Evolutionary conservation across 2,888 invertebrate species (phyloP).

Genomic region (Hyles lineata): DNA sequence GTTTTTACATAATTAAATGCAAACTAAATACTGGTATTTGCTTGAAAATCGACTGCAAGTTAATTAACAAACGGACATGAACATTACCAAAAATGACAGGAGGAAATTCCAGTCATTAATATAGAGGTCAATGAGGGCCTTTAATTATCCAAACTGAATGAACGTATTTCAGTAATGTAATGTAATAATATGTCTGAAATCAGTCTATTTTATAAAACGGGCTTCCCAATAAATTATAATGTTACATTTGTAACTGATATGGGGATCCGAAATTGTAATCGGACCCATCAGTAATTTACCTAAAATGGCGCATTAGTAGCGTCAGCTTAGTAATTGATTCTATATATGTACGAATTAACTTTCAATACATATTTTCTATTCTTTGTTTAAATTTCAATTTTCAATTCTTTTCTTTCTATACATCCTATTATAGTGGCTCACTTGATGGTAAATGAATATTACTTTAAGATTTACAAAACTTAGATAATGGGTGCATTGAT

Average conservation of each 20-base stretch:
- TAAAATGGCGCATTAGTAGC: too few species aligned
- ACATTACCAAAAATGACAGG: not conserved
- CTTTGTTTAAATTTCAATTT: too few species aligned
- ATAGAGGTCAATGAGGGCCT: conserved; percentile 6
- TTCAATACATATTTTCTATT: too few species aligned
- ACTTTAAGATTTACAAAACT: too few species aligned
- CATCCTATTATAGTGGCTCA: too few species aligned
- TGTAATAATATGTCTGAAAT: not conserved
- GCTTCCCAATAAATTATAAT: conserved; percentile 6
- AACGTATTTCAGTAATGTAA: not conserved
- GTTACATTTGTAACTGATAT: not conserved
- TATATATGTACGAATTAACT: too few species aligned
- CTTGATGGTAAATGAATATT: too few species aligned
- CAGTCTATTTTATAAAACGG: not conserved
- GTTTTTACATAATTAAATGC: too few species aligned
- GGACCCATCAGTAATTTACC: not conserved
- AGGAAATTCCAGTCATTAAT: not conserved
- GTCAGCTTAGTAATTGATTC: too few species aligned
- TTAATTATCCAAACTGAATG: not conserved
- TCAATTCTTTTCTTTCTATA: too few species aligned
- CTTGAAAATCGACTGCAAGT: not conserved
- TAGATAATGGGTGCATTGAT: too few species aligned
- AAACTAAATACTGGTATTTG: not conserved
- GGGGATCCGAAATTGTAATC: not conserved
- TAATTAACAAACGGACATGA: not conserved